phyloP scores from a whole-genome alignment of 2,113 vertebrate genomes.

The Scytalopus superciliaris region DNA sequence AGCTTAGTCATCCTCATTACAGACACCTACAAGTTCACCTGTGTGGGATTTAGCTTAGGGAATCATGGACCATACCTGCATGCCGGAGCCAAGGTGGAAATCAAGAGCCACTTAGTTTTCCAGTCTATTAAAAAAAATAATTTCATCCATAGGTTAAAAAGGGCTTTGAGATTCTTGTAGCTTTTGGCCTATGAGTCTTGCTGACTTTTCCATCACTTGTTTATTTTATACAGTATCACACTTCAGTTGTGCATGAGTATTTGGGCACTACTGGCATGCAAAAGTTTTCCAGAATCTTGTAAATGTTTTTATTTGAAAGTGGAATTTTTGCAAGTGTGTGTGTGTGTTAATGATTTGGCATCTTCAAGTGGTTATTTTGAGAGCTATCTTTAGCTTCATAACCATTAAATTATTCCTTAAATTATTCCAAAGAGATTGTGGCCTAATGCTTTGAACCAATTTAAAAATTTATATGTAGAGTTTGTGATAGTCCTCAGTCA shows the following conservation, averaged over 20 bases:
- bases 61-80: fast-evolving
- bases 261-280: background rate
- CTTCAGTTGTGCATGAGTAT: background rate
- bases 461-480: background rate
- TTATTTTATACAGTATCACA: background rate
- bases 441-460: background rate
- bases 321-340: background rate
- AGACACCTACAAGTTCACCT: background rate
- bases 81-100: background rate
- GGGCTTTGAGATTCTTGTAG: background rate
- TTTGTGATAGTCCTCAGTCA: background rate
- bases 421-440: slow-evolving; percentile 14
- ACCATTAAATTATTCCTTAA: slow-evolving; percentile 21
- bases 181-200: background rate
- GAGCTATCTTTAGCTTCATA: slow-evolving; percentile 28
- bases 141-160: background rate
- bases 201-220: background rate
- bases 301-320: background rate
- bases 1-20: background rate
- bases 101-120: background rate
- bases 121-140: background rate
- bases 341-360: background rate
- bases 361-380: slow-evolving; percentile 31
- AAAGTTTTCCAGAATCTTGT: background rate
- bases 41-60: background rate